Evolutionary conservation across 1,140 invertebrate genomes (phyloP).

Genomic region (Drosophila lacteicornis): DNA sequence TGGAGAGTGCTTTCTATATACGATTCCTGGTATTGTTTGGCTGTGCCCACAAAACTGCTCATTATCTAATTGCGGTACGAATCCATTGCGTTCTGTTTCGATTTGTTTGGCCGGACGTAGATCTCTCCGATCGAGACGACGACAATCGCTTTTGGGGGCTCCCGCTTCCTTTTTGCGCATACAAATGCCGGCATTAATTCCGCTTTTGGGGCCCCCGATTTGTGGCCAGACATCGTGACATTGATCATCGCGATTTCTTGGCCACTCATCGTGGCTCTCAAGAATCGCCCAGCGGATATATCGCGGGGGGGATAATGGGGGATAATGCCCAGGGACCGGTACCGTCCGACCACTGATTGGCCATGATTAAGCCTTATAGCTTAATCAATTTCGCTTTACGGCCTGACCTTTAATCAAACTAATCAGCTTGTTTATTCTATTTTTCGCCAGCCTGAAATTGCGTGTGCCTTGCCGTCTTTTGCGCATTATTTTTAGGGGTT

Average conservation of each 20-base stretch:
- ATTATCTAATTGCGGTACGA: slow-evolving; percentile 51
- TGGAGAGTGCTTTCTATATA: slow-evolving; percentile 51
- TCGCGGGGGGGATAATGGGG: slow-evolving; percentile 5
- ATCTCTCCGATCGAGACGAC: slow-evolving; percentile 39
- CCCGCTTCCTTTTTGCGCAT: slow-evolving; percentile 23
- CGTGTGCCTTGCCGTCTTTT: slow-evolving; percentile 9
- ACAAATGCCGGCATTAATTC: slow-evolving; percentile 35
- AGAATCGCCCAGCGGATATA: slow-evolving; percentile 21
- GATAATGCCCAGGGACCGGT: slow-evolving; percentile 5
- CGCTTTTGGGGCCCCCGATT: slow-evolving; percentile 26
- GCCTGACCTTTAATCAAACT: slow-evolving; percentile 43
- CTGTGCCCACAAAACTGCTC: slow-evolving; percentile 43
- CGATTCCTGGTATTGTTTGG: slow-evolving; percentile 17
- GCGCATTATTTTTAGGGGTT: slow-evolving; percentile 20
- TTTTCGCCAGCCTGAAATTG: slow-evolving; percentile 30
- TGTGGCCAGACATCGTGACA: slow-evolving; percentile 21
- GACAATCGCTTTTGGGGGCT: slow-evolving; percentile 11
- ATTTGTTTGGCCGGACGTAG: slow-evolving; percentile 36
- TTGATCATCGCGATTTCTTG: slow-evolving; percentile 25
- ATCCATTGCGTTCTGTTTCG: slow-evolving; percentile 20
- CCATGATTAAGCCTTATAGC: slow-evolving; percentile 33
- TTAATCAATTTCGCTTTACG: slow-evolving; percentile 37
- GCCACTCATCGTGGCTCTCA: slow-evolving; percentile 31
- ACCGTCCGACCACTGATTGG: slow-evolving; percentile 25
- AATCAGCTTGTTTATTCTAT: slow-evolving; percentile 46